A percentile compares a stretch with the other conserved stretches of the same genome.
Evolutionary conservation across 2,888 invertebrate genomes (phyloP).

Genomic region (Scaptodrosophila latifasciaeformis): DNA sequence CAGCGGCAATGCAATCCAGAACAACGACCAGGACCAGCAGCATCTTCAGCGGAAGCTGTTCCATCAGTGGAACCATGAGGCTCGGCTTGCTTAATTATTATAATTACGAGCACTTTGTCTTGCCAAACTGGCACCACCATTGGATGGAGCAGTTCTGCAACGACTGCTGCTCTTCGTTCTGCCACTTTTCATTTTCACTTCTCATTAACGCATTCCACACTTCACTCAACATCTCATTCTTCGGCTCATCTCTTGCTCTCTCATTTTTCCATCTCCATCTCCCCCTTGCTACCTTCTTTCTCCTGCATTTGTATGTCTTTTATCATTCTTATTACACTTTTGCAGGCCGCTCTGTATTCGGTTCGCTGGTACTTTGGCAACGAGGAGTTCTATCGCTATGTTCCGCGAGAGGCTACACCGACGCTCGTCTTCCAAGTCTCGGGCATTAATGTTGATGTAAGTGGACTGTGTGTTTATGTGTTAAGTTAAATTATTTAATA

Average conservation of each 20-base stretch:
- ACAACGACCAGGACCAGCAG: slow-evolving; percentile 2
- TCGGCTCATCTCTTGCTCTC: no score
- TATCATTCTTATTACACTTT: no score
- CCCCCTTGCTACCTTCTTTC: no score
- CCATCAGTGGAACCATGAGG: background rate
- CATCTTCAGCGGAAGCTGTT: background rate
- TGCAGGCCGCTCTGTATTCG: slow-evolving; percentile 77
- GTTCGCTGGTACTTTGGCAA: slow-evolving; percentile 80
- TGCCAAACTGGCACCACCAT: slow-evolving; percentile 25
- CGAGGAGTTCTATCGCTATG: slow-evolving; percentile 80
- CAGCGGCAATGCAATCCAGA: slow-evolving; percentile 3
- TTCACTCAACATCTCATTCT: no score
- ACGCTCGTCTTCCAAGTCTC: slow-evolving; percentile 77
- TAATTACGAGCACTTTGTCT: slow-evolving; percentile 65
- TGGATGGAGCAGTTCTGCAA: no score
- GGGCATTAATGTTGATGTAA: slow-evolving; percentile 80
- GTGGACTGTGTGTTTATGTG: slow-evolving; percentile 70
- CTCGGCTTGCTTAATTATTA: slow-evolving; percentile 58
- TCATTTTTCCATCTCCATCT: no score
- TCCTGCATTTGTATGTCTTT: no score
- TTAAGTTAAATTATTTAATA: no score
- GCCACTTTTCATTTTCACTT: slow-evolving; percentile 31
- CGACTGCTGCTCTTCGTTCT: background rate
- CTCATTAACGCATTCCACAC: slow-evolving; percentile 37
- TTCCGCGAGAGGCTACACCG: slow-evolving; percentile 78